Base-by-base conservation (phyloP, 2,113 vertebrate genomes). In the Haplotaxodon microlepis region DNA sequence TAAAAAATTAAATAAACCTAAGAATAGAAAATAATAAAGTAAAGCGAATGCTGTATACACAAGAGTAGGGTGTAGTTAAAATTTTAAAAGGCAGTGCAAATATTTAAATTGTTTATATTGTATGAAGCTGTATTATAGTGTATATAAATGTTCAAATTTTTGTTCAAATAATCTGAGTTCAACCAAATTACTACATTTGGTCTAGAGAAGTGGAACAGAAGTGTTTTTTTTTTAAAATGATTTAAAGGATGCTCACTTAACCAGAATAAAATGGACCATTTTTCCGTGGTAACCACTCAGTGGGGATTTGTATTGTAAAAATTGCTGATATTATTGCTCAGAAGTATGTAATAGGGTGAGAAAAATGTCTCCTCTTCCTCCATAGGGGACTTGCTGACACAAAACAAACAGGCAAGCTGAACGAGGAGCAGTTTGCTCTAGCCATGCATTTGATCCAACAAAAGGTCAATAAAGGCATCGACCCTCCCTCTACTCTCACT, bases 401-500 rank as follows among this genome's bases (percentile, higher is more conserved):
- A 0, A 97, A 97, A 81, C 97, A 98, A 90, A 96, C 96, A 13
- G 99, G 99, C 17, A 99, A 98, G 93, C 96, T 99, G 76, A 98
- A 94, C 93, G 97, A 96, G 86, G 99, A 99, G 86, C 99, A 99
- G 93, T 99, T 99, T 92, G 97, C 97, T 9, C 94, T 99, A n/a
- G 98, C 99, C 91, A 99, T 99, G 98, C 96, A 98, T 94, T 95
- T 99, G 87, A 99, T 99, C 80, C 98, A 99, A 40, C 98, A 98
- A 96, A 98, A 98, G 90, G 97, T 98, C 93, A 97, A 93, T 89
- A 98, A 98, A 94, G 98, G 97, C 78, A 87, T 97, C 14, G 99
- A 99, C 83, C 98, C 98, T 21, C 99, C 99, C 2, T 97, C 98
- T 80, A 95, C 93, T 66, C 96, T 99, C 78, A 96, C 96, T 3